Percentiles rank a stretch among this genome's conserved stretches.
phyloP scores from a whole-genome alignment of 2,113 vertebrate genomes.

The Albula glossodonta region DNA sequence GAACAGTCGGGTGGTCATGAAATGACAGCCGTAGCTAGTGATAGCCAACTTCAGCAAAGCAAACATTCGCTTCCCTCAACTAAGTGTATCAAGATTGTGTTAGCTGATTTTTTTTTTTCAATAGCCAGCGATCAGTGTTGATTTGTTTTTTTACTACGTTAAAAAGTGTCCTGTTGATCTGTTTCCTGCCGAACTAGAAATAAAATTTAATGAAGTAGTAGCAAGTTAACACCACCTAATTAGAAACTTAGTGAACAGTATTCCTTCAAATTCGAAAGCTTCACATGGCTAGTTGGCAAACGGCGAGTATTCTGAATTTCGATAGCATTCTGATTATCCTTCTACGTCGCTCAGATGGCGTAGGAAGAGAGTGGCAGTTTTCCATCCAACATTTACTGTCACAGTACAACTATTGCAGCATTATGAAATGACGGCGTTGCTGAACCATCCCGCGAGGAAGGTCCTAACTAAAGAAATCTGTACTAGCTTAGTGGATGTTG shows the following conservation, averaged over 20 bases:
- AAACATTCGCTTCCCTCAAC: neutral
- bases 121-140: neutral
- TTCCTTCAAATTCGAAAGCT: neutral
- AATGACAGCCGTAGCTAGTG: neutral
- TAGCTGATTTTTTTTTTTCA: neutral
- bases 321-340: neutral
- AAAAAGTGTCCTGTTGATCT: neutral
- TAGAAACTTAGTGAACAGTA: neutral
- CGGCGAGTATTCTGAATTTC: slow-evolving; percentile 17
- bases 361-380: neutral
- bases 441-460: too few relatives aligned
- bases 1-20: neutral
- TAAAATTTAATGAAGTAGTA: too few relatives aligned
- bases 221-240: too few relatives aligned
- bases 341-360: neutral
- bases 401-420: neutral
- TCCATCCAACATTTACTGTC: neutral
- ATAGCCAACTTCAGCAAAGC: neutral
- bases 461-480: too few relatives aligned
- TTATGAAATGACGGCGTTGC: too few relatives aligned
- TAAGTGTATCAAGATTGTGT: neutral
- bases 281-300: slow-evolving; percentile 32
- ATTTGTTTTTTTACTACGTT: neutral
- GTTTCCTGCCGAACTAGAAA: neutral
- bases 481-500: too few relatives aligned